Evolutionary conservation across 2,113 vertebrate species (phyloP).

Genomic region (Entelurus aequoreus): DNA sequence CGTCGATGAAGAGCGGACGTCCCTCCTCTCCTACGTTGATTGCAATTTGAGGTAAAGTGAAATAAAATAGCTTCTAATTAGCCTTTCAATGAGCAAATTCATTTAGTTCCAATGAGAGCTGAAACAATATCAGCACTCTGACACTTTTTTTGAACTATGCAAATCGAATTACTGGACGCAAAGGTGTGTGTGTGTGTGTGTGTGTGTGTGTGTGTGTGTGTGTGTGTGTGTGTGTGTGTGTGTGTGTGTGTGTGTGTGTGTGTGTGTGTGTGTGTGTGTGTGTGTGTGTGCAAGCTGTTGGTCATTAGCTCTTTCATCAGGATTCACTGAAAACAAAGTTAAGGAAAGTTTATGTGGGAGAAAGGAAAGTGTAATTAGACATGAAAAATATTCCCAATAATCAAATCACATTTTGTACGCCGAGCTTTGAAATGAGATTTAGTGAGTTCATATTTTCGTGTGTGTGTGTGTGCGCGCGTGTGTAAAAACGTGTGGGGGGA

Average conservation of each 20-base stretch:
- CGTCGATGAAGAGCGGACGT: not conserved
- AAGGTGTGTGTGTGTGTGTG: not conserved
- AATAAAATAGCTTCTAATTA: slow-evolving; percentile 65
- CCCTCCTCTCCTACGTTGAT: not conserved
- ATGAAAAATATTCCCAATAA: slow-evolving; percentile 74
- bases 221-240: not conserved
- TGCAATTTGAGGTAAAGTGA: slow-evolving; percentile 38
- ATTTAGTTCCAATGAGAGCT: slow-evolving; percentile 52
- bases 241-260: not conserved
- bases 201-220: not conserved
- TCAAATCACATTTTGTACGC: slow-evolving; percentile 72
- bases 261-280: not conserved
- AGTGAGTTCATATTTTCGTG: slow-evolving; percentile 70
- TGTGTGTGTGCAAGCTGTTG: slow-evolving; percentile 25
- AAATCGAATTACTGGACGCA: slow-evolving; percentile 48
- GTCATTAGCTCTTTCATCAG: slow-evolving; percentile 56
- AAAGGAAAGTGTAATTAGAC: slow-evolving; percentile 71
- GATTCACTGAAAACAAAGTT: slow-evolving; percentile 53
- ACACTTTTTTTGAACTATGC: slow-evolving; percentile 20
- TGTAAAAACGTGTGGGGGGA: slow-evolving; percentile 66
- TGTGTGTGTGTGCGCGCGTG: slow-evolving; percentile 38
- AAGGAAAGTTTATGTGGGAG: slow-evolving; percentile 62
- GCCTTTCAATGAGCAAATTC: slow-evolving; percentile 50
- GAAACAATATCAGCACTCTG: slow-evolving; percentile 53
- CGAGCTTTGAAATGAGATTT: slow-evolving; percentile 73